A percentile compares a stretch with the other conserved stretches of the same genome.
Conservation (phyloP, 2,113 vertebrate genomes). For the Trochalopteron elliotii region DNA sequence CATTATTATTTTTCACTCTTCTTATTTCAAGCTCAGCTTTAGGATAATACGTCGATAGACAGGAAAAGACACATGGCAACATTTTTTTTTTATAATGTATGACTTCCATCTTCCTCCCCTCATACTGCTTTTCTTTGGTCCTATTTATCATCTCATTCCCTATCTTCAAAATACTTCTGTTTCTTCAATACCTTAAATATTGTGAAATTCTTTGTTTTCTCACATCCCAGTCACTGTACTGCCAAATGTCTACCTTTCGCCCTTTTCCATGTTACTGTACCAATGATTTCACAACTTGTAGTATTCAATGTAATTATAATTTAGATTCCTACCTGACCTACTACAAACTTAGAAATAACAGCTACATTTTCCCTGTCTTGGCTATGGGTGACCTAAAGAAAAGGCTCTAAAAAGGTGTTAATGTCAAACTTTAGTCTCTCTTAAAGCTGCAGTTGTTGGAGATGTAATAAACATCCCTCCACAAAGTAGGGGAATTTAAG, state of each 20-base stretch:
- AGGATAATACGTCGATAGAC: background rate
- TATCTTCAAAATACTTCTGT: background rate
- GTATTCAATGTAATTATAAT: background rate
- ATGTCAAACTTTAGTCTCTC: background rate
- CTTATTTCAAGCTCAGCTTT: background rate
- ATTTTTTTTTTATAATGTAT: background rate
- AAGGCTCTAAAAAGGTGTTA: background rate
- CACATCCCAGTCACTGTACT: background rate
- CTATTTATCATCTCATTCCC: background rate
- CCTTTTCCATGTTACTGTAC: background rate
- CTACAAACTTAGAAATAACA: background rate
- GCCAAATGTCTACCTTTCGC: background rate
- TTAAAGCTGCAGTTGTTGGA: background rate
- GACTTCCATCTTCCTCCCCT: background rate
- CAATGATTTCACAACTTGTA: background rate
- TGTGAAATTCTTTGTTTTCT: background rate
- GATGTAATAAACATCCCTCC: background rate
- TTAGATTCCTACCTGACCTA: background rate
- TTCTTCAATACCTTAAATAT: background rate
- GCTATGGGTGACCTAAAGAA: background rate
- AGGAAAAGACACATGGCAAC: background rate
- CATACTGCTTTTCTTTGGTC: background rate
- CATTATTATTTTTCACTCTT: background rate
- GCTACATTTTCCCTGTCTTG: background rate
- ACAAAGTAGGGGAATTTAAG: background rate